A percentile compares a stretch with the other conserved stretches of the same genome.
Conservation (phyloP, 2,797 vertebrate species). For the Tauraco hartlaubi region DNA sequence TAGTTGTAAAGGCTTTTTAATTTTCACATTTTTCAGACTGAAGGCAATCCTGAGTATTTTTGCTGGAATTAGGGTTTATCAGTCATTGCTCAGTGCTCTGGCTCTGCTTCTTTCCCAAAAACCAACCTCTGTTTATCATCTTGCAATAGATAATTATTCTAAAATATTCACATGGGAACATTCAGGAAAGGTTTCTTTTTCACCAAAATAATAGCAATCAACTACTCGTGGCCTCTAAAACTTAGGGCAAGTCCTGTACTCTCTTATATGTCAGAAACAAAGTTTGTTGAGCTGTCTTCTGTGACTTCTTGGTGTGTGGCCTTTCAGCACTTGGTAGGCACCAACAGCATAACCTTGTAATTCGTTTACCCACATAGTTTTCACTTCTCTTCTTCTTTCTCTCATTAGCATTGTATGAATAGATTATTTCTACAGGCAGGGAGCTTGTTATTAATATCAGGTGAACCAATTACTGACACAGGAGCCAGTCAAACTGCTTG, state of each 20-base stretch:
- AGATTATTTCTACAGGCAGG: neutral
- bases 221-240: neutral
- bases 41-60: neutral
- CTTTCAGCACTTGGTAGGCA: neutral
- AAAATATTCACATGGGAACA: neutral
- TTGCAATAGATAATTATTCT: neutral
- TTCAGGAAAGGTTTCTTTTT: neutral
- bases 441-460: conserved; percentile 28
- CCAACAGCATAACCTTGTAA: neutral
- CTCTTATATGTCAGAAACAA: neutral
- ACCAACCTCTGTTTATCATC: neutral
- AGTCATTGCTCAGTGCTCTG: neutral
- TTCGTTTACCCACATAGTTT: neutral
- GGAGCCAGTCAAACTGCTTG: neutral
- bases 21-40: neutral
- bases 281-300: neutral
- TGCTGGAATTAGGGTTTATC: neutral
- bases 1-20: neutral
- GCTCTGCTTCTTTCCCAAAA: neutral
- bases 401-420: neutral
- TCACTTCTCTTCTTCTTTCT: neutral
- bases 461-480: conserved; percentile 35
- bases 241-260: neutral
- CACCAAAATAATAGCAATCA: neutral
- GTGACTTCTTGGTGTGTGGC: neutral